Percentiles rank a stretch among this genome's conserved stretches.
Evolutionary conservation across 2,113 vertebrate genomes (phyloP).

Genomic region (Martes martes): DNA sequence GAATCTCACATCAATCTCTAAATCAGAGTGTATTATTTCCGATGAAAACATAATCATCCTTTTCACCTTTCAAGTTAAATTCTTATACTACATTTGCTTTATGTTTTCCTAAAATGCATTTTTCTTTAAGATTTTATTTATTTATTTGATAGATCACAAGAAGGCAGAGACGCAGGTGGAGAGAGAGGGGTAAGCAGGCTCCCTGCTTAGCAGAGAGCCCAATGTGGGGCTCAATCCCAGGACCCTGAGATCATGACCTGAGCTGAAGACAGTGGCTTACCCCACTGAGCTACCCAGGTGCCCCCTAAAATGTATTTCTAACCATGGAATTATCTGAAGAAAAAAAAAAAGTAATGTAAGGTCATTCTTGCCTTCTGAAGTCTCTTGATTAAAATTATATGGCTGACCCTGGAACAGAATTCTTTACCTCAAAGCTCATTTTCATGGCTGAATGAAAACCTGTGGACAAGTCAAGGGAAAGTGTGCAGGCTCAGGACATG

Average conservation of each 20-base stretch:
- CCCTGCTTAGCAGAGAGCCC: too few relatives aligned
- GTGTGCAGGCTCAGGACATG: neutral
- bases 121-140: too few relatives aligned
- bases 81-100: neutral
- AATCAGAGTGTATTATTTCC: neutral
- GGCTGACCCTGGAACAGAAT: neutral
- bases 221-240: too few relatives aligned
- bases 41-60: neutral
- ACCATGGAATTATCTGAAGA: neutral
- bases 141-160: too few relatives aligned
- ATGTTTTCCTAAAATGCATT: neutral
- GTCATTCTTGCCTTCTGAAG: neutral
- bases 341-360: neutral
- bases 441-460: neutral
- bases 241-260: too few relatives aligned
- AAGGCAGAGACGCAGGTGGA: too few relatives aligned
- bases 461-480: neutral
- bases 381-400: neutral
- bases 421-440: neutral
- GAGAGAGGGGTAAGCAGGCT: too few relatives aligned
- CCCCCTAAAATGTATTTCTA: neutral
- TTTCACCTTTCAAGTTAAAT: neutral
- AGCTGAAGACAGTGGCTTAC: too few relatives aligned
- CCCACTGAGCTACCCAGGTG: too few relatives aligned
- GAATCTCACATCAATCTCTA: neutral